Percentiles rank a stretch among this genome's conserved stretches.
phyloP scores from a whole-genome alignment of 1,140 invertebrate genomes.

The Lutraria rhynchaena region DNA sequence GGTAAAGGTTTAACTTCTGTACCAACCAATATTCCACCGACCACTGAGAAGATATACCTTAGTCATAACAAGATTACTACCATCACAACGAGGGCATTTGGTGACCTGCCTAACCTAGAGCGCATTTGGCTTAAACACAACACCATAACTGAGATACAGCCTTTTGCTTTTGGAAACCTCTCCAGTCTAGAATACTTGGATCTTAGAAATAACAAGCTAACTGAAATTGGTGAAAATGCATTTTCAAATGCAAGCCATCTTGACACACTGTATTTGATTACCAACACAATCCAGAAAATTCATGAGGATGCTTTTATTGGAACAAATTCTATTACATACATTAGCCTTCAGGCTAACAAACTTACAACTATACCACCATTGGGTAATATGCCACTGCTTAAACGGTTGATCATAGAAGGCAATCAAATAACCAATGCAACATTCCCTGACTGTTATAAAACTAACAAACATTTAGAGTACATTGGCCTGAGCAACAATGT shows the following conservation, averaged over 20 bases:
- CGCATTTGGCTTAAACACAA: constrained; percentile 60
- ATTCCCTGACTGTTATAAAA: constrained; percentile 60
- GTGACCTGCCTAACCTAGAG: constrained; percentile 55
- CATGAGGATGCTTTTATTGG: constrained; percentile 59
- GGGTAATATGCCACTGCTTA: constrained; percentile 52
- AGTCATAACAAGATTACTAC: constrained; percentile 63
- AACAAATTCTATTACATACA: constrained; percentile 44
- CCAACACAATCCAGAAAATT: constrained; percentile 62
- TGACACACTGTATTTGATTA: constrained; percentile 52
- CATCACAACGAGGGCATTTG: constrained; percentile 41
- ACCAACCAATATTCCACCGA: constrained; percentile 61
- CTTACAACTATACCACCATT: constrained; percentile 60
- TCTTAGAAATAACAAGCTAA: constrained; percentile 60
- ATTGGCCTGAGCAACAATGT: constrained; percentile 70
- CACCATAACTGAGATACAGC: constrained; percentile 52
- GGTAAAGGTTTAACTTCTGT: constrained; percentile 63
- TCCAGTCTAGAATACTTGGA: constrained; percentile 46
- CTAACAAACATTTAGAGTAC: constrained; percentile 19
- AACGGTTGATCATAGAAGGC: constrained; percentile 62
- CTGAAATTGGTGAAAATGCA: constrained; percentile 44
- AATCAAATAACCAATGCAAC: constrained; percentile 66
- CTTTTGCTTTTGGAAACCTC: constrained; percentile 50
- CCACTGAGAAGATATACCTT: constrained; percentile 66
- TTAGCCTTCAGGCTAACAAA: constrained; percentile 63
- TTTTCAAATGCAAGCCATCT: constrained; percentile 57